Conservation (phyloP, 2,888 invertebrate species). For the Deilephila porcellus region DNA sequence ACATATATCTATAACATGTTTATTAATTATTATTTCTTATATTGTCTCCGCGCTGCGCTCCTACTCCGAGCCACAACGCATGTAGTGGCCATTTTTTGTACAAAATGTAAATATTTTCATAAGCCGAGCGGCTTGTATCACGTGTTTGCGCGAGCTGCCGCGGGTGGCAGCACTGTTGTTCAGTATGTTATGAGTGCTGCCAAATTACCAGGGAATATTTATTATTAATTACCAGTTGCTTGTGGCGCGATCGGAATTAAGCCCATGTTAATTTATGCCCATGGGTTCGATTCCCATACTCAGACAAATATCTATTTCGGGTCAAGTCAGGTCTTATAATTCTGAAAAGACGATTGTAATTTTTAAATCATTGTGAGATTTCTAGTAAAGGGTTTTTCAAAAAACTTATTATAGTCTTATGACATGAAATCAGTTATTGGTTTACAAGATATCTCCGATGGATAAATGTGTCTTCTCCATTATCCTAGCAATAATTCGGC, state of each 20-base stretch:
- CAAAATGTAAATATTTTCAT: conserved; percentile 24
- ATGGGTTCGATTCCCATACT: too few species aligned
- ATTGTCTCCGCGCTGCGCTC: neutral
- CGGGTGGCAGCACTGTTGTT: neutral
- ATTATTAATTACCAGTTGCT: neutral
- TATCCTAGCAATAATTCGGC: too few species aligned
- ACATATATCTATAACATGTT: neutral
- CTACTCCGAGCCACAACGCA: neutral
- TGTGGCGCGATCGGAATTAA: neutral
- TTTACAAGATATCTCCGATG: too few species aligned
- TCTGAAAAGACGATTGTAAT: too few species aligned
- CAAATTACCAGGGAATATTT: neutral
- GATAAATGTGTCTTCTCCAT: too few species aligned
- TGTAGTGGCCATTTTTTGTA: conserved; percentile 5
- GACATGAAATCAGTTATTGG: too few species aligned
- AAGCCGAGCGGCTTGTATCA: neutral
- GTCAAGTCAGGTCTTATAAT: too few species aligned
- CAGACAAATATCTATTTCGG: too few species aligned
- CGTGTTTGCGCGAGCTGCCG: conserved; percentile 5
- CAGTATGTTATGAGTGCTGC: conserved; percentile 3
- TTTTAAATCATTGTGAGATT: too few species aligned
- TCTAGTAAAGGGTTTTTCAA: too few species aligned
- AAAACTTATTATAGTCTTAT: too few species aligned
- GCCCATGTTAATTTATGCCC: too few species aligned
- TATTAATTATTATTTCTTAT: neutral